Conservation (phyloP, 2,797 vertebrate genomes). For the Hippopotamyrus pictus region DNA sequence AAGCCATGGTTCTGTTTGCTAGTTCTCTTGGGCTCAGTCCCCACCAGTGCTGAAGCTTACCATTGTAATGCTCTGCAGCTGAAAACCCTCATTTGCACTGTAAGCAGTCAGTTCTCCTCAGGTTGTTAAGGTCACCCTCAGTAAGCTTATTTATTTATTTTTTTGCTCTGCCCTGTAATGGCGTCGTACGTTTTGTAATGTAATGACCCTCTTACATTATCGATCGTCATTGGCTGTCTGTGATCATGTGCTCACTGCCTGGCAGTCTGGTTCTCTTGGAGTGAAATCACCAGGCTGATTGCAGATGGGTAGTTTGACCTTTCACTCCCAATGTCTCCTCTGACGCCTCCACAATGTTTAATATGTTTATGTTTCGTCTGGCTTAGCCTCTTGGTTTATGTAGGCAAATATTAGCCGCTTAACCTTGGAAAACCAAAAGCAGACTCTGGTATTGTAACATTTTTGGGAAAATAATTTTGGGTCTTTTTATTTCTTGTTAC, state of each 20-base stretch:
- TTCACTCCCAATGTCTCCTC: constrained; percentile 43
- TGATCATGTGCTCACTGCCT: constrained; percentile 37
- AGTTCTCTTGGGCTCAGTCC: neutral
- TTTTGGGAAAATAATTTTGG: neutral
- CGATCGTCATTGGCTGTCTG: constrained; percentile 48
- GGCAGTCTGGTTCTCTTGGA: constrained; percentile 53
- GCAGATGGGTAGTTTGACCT: constrained; percentile 62
- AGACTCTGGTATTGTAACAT: neutral
- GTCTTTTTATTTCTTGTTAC: neutral
- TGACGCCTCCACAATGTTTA: neutral
- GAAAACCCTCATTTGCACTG: neutral
- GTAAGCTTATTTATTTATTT: neutral
- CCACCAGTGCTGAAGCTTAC: neutral
- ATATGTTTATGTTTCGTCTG: neutral
- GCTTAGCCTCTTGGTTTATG: neutral
- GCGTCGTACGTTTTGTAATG: neutral
- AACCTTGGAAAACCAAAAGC: neutral
- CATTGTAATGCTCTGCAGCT: neutral
- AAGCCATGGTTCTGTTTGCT: neutral
- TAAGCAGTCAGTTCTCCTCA: neutral
- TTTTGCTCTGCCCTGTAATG: neutral
- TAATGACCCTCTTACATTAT: constrained; percentile 58
- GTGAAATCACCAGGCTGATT: constrained; percentile 57
- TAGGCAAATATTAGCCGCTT: neutral
- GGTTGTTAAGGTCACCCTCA: neutral